Conservation (phyloP, 2,113 vertebrate genomes). For the Nothobranchius kuhntae region DNA sequence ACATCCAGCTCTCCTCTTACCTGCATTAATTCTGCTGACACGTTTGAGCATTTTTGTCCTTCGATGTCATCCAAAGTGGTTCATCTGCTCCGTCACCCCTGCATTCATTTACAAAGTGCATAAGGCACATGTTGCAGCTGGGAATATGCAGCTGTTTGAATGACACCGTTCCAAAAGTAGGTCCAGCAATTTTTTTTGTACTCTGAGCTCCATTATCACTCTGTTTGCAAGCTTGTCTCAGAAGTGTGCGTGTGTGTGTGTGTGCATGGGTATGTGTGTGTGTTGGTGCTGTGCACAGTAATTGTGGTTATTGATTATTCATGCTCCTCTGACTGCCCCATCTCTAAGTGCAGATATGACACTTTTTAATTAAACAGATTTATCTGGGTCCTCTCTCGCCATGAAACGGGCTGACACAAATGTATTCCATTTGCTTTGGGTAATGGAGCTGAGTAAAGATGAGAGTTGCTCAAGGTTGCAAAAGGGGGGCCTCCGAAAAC, state of each 20-base stretch:
- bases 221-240: slow-evolving; percentile 7
- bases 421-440: slow-evolving; percentile 77
- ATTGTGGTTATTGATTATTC: slow-evolving; percentile 75
- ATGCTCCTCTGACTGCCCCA: slow-evolving; percentile 62
- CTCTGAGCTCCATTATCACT: slow-evolving; percentile 10
- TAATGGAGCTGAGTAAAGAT: slow-evolving; percentile 74
- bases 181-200: slow-evolving; percentile 10
- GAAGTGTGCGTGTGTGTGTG: slow-evolving; percentile 1
- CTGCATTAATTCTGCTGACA: slow-evolving; percentile 14
- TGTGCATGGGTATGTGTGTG: slow-evolving; percentile 13
- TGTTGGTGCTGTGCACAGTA: slow-evolving; percentile 11
- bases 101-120: slow-evolving; percentile 13
- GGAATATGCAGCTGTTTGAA: slow-evolving; percentile 9
- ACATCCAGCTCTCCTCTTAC: too few species aligned
- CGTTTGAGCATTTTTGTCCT: background rate
- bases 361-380: slow-evolving; percentile 84
- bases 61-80: slow-evolving; percentile 15
- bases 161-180: background rate
- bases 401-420: slow-evolving; percentile 74
- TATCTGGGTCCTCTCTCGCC: slow-evolving; percentile 72
- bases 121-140: slow-evolving; percentile 29
- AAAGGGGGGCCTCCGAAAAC: slow-evolving; percentile 23
- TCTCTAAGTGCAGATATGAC: slow-evolving; percentile 81
- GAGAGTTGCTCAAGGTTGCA: slow-evolving; percentile 54
- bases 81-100: slow-evolving; percentile 16